Percentiles rank a stretch among this genome's conserved stretches.
Evolutionary conservation across 1,140 invertebrate species (phyloP).

Genomic region (Halesus radiatus): DNA sequence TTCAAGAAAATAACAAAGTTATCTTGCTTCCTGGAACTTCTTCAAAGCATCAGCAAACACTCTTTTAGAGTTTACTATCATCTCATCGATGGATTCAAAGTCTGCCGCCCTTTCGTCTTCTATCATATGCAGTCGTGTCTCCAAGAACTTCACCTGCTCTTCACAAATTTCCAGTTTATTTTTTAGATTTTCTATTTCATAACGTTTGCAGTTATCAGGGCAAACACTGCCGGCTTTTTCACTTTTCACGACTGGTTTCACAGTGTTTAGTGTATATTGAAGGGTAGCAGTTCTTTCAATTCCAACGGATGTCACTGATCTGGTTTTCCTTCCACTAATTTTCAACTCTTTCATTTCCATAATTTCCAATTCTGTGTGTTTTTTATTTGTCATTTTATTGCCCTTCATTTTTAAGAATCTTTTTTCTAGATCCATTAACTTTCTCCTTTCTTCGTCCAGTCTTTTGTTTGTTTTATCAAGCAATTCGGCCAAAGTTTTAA

Average conservation of each 20-base stretch:
- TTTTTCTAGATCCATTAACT: conserved; percentile 27
- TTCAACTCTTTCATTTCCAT: conserved; percentile 2
- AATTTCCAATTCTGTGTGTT: background rate
- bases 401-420: conserved; percentile 33
- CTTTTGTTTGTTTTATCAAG: conserved; percentile 35
- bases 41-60: conserved; percentile 33
- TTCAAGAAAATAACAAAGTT: background rate
- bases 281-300: background rate
- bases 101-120: conserved; percentile 36
- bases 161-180: conserved; percentile 38
- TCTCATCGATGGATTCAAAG: conserved; percentile 34
- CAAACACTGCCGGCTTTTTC: background rate
- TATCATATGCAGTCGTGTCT: conserved; percentile 14
- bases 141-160: conserved; percentile 39
- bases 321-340: background rate
- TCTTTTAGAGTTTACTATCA: conserved; percentile 38
- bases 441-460: conserved; percentile 34
- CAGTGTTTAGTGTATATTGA: background rate
- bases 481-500: conserved; percentile 22
- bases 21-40: conserved; percentile 32
- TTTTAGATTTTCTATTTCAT: conserved; percentile 26
- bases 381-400: conserved; percentile 14
- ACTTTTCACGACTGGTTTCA: background rate
- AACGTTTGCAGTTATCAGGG: conserved; percentile 17
- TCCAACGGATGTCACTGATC: background rate